Conservation (phyloP, 2,888 invertebrate genomes). For the Ochropleura leucogaster region DNA sequence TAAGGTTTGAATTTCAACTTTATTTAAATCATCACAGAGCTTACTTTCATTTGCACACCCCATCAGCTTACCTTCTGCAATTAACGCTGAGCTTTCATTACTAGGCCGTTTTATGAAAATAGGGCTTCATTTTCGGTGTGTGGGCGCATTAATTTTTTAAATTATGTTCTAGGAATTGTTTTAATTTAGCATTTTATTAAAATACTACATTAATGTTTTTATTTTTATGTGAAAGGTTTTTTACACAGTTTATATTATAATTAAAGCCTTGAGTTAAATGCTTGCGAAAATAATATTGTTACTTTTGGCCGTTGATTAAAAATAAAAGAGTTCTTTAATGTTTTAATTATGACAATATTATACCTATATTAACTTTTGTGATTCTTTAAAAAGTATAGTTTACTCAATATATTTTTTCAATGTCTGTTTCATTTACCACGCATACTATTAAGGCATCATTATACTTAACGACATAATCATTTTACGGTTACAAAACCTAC, state of each 20-base stretch:
- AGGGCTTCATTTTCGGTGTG: slow-evolving; percentile 69
- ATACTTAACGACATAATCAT: slow-evolving; percentile 25
- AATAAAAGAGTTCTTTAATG: slow-evolving; percentile 26
- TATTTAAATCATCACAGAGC: slow-evolving; percentile 71
- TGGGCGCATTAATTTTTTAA: slow-evolving; percentile 65
- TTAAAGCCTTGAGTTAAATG: slow-evolving; percentile 42
- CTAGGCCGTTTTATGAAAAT: slow-evolving; percentile 71
- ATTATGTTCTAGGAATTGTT: slow-evolving; percentile 67
- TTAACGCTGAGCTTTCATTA: slow-evolving; percentile 74
- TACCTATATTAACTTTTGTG: not conserved
- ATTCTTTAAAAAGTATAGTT: not conserved
- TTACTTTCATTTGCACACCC: slow-evolving; percentile 48
- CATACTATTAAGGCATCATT: slow-evolving; percentile 33
- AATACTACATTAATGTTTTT: slow-evolving; percentile 16
- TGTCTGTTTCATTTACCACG: not conserved
- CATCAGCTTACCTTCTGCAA: slow-evolving; percentile 63
- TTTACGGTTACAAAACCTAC: slow-evolving; percentile 41
- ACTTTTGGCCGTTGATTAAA: slow-evolving; percentile 42
- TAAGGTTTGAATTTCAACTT: slow-evolving; percentile 88
- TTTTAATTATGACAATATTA: not conserved
- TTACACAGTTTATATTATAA: slow-evolving; percentile 24
- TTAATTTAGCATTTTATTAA: slow-evolving; percentile 64
- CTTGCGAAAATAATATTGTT: slow-evolving; percentile 26
- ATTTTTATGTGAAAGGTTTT: slow-evolving; percentile 46
- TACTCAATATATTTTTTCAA: not conserved